A percentile compares a stretch with the other conserved stretches of the same genome.
These are phyloP conservation scores for Caenorhabditis auriculariae DNA, from an alignment of 2,888 invertebrate genomes.

Conservation along the genomic window DNA sequence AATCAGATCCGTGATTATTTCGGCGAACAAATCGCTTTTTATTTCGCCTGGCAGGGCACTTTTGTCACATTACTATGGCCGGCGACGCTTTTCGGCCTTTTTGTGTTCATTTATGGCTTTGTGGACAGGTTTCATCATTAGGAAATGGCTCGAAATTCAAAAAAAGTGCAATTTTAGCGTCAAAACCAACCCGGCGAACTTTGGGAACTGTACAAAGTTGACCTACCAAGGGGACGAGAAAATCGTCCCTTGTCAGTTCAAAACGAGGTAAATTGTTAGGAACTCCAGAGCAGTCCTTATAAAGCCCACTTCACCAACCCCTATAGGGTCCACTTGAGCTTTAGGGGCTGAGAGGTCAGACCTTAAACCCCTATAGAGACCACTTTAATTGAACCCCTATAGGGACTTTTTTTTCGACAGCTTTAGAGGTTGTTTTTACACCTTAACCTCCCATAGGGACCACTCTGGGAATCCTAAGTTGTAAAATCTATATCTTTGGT, in stretches of 20 bases:
- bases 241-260: constrained; percentile 19
- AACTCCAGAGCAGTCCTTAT: too few species aligned
- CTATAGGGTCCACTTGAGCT: too few species aligned
- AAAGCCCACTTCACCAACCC: too few species aligned
- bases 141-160: background rate
- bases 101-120: constrained; percentile 65
- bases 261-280: too few species aligned
- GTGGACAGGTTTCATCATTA: constrained; percentile 64
- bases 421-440: too few species aligned
- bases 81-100: constrained; percentile 65
- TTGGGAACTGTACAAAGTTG: constrained; percentile 7
- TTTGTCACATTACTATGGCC: constrained; percentile 65
- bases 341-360: too few species aligned
- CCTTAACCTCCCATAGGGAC: too few species aligned
- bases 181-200: background rate
- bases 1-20: constrained; percentile 64
- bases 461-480: too few species aligned
- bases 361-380: too few species aligned
- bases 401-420: too few species aligned
- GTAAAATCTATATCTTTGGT: too few species aligned
- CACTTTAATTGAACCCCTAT: too few species aligned
- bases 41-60: constrained; percentile 68
- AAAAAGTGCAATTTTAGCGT: constrained; percentile 6
- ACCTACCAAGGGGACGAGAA: constrained; percentile 11
- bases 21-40: constrained; percentile 67